phyloP scores from a whole-genome alignment of 2,797 vertebrate genomes.

The Acipenser ruthenus region DNA sequence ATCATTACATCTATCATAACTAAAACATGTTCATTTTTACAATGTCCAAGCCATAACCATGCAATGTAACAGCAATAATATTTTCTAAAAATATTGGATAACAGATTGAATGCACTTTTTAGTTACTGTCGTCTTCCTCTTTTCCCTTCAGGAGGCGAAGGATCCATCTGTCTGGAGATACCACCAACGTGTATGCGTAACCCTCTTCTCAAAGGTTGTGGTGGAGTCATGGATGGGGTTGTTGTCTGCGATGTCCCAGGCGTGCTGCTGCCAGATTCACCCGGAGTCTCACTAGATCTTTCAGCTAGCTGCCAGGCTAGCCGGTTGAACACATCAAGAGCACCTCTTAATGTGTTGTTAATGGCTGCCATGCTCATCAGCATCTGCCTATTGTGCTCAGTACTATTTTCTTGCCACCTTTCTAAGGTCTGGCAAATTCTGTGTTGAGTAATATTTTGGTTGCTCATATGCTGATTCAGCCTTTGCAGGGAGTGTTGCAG shows the following conservation, averaged over 20 bases:
- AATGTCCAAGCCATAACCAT: no score
- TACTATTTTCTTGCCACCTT: not conserved
- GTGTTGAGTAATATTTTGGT: not conserved
- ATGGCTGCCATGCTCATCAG: not conserved
- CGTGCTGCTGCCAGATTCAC: not conserved
- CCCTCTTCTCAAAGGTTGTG: not conserved
- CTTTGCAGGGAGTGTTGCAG: not conserved
- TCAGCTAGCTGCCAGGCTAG: not conserved
- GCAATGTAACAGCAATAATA: no score
- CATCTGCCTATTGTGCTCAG: not conserved
- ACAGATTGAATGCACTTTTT: not conserved
- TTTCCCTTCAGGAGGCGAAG: not conserved
- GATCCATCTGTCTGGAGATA: not conserved
- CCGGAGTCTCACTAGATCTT: not conserved
- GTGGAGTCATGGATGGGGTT: not conserved
- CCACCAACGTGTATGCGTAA: not conserved
- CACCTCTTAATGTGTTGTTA: not conserved
- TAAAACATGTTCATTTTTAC: no score
- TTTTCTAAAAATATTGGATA: no score
- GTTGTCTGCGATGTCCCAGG: not conserved
- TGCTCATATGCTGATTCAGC: not conserved
- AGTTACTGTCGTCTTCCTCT: not conserved
- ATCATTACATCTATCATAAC: no score
- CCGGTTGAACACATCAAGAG: not conserved
- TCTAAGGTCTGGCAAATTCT: not conserved